phyloP scores from a whole-genome alignment of 2,113 vertebrate genomes.

The Oceanites oceanicus region DNA sequence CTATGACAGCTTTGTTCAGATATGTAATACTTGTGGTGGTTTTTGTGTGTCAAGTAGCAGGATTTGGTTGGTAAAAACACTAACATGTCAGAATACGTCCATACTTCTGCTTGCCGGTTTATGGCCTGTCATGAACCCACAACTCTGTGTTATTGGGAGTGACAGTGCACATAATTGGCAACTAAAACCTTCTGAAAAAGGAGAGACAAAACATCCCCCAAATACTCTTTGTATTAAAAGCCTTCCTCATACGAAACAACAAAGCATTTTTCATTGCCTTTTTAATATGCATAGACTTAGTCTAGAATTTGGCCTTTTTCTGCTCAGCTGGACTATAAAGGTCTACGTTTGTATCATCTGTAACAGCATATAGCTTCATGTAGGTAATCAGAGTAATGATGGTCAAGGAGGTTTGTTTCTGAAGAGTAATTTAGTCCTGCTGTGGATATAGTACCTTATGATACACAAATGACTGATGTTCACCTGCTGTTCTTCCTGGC shows the following conservation, averaged over 20 bases:
- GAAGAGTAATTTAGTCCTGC: background rate
- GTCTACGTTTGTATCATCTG: background rate
- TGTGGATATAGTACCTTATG: background rate
- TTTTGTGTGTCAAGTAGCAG: background rate
- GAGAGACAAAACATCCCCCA: background rate
- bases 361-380: background rate
- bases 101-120: background rate
- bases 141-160: background rate
- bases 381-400: background rate
- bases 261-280: background rate
- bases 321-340: background rate
- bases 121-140: background rate
- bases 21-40: background rate
- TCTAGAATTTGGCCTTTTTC: background rate
- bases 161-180: background rate
- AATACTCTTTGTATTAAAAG: background rate
- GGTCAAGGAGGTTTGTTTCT: background rate
- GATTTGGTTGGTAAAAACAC: background rate
- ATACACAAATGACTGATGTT: background rate
- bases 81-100: background rate
- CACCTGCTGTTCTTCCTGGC: background rate
- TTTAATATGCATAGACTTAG: background rate
- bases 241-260: background rate
- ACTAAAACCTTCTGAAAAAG: background rate
- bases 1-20: background rate